Conservation (phyloP, 2,797 vertebrate genomes). For the Trematomus bernacchii region DNA sequence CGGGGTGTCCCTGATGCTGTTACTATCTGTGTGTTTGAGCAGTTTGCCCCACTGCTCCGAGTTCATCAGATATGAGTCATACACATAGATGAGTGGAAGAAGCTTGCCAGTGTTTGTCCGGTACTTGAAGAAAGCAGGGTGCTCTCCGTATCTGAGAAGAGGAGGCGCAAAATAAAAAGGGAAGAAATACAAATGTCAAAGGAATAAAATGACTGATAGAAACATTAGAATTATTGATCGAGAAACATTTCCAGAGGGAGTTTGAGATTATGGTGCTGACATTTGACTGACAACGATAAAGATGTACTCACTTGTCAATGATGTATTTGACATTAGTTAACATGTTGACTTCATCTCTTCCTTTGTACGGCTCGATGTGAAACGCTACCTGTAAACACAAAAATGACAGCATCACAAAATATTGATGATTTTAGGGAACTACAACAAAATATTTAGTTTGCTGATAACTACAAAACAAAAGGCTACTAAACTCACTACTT, state of each 20-base stretch:
- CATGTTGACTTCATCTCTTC: constrained; percentile 92
- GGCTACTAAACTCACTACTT: not conserved
- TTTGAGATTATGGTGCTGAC: not conserved
- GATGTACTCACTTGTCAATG: constrained; percentile 89
- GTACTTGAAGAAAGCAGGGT: constrained; percentile 95
- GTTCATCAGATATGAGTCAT: constrained; percentile 95
- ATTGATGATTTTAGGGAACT: not conserved
- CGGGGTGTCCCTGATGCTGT: constrained; percentile 89
- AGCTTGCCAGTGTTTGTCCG: constrained; percentile 88
- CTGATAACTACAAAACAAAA: not conserved
- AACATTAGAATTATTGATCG: not conserved
- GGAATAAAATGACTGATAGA: constrained; percentile 3
- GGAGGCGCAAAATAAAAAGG: constrained; percentile 48
- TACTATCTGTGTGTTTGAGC: constrained; percentile 88
- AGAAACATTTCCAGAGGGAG: not conserved
- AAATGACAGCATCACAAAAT: not conserved
- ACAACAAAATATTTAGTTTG: not conserved
- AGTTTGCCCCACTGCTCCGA: constrained; percentile 93
- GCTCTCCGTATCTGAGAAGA: constrained; percentile 90
- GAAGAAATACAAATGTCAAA: constrained; percentile 24
- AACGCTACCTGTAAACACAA: constrained; percentile 88
- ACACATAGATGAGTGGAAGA: constrained; percentile 95
- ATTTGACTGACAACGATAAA: constrained; percentile 9
- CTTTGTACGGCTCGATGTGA: constrained; percentile 95
- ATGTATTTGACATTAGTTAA: constrained; percentile 93